Base-by-base conservation (phyloP, 2,113 vertebrate species). In the Abramis brama region DNA sequence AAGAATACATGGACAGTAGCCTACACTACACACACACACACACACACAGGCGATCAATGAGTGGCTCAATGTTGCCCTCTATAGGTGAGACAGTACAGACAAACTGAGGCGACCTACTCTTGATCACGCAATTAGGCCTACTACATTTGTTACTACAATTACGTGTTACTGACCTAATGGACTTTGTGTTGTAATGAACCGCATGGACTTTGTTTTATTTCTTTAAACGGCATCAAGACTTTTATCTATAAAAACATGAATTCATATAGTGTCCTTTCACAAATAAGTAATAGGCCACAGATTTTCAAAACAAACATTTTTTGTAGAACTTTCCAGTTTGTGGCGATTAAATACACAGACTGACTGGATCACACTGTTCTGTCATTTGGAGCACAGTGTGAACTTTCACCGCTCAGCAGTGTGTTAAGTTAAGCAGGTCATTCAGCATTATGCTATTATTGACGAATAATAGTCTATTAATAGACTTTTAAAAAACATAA, bases 241-340 rank as follows among this genome's bases (percentile, higher is more conserved):
- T 25, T 57, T 59, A 1, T 52, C 19, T 33, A 55, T 57, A 33
- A 57, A 12, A 81, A 66, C 60, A 66, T 62, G 11, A 81, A 2
- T 43, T 6, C 36, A 60, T 79, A 76, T 79, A 76, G 45, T 76
- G 12, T 76, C 25, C 19, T 43, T 43, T 79, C 50, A 79, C 11
- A 80, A 57, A 59, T 15, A n/a, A 60, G 8, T 15, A 23, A 45
- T 36, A 36, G 55, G 9, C 0, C 76, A 36, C 50, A 78, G 27
- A 59, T 66, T 66, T 36, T 50, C 15, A 21, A 81, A 81, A 66
- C 60, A 81, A 66, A 81, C 30, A 64, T 52, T 17, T 52, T 6
- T 27, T 39, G 39, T 39, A 10, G 47, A 75, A n/a, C 6, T 21
- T 21, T 33, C 15, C n/a, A n/a, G 6, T 79, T 43, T 62, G 77